These are phyloP conservation scores for Petrocephalus sullivani DNA, from an alignment of 2,797 vertebrate species.

Conservation along the genomic window DNA sequence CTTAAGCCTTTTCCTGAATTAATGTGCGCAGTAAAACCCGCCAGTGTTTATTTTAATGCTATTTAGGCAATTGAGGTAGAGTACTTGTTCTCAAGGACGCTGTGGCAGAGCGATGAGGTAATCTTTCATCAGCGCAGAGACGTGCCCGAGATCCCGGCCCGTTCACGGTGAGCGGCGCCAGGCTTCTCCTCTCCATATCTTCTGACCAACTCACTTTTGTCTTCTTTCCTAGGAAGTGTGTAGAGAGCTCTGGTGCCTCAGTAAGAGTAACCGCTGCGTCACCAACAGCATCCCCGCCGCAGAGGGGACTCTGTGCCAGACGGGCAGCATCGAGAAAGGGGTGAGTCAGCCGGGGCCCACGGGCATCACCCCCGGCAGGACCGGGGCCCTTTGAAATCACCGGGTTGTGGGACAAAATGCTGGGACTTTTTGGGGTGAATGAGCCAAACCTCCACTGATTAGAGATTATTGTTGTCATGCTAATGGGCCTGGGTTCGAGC, in stretches of 20 bases:
- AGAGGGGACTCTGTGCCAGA: conserved; percentile 94
- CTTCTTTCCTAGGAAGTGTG: conserved; percentile 99
- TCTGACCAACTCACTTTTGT: conserved; percentile 95
- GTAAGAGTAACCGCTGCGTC: conserved; percentile 99
- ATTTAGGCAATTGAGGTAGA: conserved; percentile 21
- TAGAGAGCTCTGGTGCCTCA: conserved; percentile 99
- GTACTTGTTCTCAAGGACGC: conserved; percentile 16
- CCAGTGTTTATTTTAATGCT: conserved; percentile 21
- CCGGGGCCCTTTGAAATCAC: neutral
- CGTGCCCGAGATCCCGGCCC: neutral
- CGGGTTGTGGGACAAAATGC: neutral
- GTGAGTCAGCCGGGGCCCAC: conserved; percentile 60
- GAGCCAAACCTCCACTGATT: neutral
- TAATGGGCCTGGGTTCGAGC: neutral
- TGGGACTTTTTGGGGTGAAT: neutral
- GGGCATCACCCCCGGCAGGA: neutral
- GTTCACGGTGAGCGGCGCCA: neutral
- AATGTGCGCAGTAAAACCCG: neutral
- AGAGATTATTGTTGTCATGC: neutral
- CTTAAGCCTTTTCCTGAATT: conserved; percentile 7
- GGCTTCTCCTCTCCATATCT: conserved; percentile 49
- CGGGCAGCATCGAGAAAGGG: conserved; percentile 93
- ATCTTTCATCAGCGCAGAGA: neutral
- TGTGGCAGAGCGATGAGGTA: neutral
- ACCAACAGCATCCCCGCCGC: conserved; percentile 96